Percentiles rank a stretch among this genome's conserved stretches.
phyloP scores from a whole-genome alignment of 2,888 invertebrate species.

The Microctonus hyperodae region DNA sequence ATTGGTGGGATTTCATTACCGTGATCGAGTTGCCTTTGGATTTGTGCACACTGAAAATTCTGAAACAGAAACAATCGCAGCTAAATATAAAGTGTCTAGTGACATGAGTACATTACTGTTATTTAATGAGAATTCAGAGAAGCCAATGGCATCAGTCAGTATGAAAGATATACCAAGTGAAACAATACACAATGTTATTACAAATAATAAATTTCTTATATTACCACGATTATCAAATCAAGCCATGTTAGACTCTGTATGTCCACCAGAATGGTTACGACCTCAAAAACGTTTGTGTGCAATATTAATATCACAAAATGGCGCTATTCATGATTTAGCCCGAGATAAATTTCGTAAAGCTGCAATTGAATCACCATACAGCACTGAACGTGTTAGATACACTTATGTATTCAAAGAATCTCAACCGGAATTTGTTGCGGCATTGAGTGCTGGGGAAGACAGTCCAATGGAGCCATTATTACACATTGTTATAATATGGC shows the following conservation, averaged over 20 bases:
- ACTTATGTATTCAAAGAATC: constrained; percentile 87
- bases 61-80: constrained; percentile 71
- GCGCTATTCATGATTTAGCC: constrained; percentile 68
- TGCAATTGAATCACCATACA: constrained; percentile 72
- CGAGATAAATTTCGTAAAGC: constrained; percentile 77
- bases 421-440: constrained; percentile 83
- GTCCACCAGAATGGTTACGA: constrained; percentile 87
- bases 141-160: constrained; percentile 85
- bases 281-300: constrained; percentile 78
- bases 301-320: constrained; percentile 78
- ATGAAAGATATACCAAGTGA: constrained; percentile 90
- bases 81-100: constrained; percentile 76
- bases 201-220: constrained; percentile 86
- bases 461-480: constrained; percentile 73
- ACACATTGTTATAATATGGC: constrained; percentile 89
- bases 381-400: constrained; percentile 74
- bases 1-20: constrained; percentile 85
- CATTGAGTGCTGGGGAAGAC: constrained; percentile 71
- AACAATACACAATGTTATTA: constrained; percentile 87
- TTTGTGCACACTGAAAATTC: constrained; percentile 71
- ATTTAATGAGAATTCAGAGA: constrained; percentile 84
- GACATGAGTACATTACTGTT: constrained; percentile 83
- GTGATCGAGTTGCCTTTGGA: constrained; percentile 88
- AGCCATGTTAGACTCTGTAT: constrained; percentile 81
- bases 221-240: constrained; percentile 93